These are phyloP conservation scores for Oreochromis niloticus DNA, from an alignment of 2,113 vertebrate species.

Conservation along the genomic window DNA sequence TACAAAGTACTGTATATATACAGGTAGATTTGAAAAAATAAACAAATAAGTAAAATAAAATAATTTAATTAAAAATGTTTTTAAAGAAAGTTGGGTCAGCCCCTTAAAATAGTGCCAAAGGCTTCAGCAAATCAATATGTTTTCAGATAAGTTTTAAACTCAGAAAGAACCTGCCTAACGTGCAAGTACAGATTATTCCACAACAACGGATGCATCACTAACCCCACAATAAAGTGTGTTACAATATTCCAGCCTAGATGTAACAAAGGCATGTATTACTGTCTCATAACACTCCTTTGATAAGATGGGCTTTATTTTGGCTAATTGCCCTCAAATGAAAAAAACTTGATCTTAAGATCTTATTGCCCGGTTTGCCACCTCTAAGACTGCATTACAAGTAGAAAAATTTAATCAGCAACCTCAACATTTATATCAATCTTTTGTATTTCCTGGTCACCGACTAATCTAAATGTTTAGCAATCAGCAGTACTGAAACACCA, in stretches of 20 bases:
- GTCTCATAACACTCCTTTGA: not conserved
- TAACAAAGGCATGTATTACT: not conserved
- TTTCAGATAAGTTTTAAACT: not conserved
- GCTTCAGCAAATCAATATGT: not conserved
- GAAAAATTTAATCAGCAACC: not conserved
- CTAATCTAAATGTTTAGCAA: not conserved
- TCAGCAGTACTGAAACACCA: not conserved
- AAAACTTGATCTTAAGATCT: not conserved
- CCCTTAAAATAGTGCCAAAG: not conserved
- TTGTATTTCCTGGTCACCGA: not conserved
- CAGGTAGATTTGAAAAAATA: not conserved
- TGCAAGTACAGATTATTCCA: not conserved
- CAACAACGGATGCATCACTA: not conserved
- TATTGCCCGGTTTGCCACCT: not conserved
- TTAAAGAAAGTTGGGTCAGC: not conserved
- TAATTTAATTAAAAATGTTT: not conserved
- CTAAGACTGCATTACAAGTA: not conserved
- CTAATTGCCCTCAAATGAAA: not conserved
- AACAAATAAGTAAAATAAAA: not conserved
- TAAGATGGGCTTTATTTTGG: not conserved
- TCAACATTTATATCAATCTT: not conserved
- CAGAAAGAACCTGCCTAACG: rapidly evolving
- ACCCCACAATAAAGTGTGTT: not conserved
- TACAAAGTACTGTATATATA: not conserved
- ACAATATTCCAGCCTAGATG: not conserved